Evolutionary conservation across 2,797 vertebrate genomes (phyloP).

Genomic region (Acanthopagrus latus): DNA sequence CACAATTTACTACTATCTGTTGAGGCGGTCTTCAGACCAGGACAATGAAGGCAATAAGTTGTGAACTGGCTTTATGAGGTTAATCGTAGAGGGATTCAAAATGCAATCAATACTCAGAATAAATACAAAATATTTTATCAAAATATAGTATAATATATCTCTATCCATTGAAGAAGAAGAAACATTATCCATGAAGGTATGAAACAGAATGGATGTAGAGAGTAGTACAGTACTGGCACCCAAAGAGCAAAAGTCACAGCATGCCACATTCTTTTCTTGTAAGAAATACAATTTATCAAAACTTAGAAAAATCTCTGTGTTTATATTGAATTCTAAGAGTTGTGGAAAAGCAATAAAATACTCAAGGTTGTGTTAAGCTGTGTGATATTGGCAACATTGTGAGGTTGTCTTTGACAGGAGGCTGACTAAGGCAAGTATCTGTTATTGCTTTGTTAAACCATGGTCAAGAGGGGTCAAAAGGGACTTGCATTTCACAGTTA

Average conservation of each 20-base stretch:
- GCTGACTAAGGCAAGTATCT: neutral
- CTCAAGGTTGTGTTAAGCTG: neutral
- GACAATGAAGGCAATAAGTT: neutral
- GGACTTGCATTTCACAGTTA: neutral
- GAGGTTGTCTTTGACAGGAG: neutral
- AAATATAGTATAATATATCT: neutral
- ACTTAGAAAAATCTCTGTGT: neutral
- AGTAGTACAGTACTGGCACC: neutral
- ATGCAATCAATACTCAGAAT: neutral
- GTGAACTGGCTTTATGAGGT: neutral
- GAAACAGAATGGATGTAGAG: neutral
- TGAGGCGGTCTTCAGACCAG: neutral
- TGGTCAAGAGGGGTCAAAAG: neutral
- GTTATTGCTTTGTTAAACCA: conserved; percentile 20
- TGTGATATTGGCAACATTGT: conserved; percentile 5
- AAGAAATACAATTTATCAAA: neutral
- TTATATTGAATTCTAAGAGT: neutral
- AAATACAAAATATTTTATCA: too few relatives aligned
- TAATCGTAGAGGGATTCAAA: neutral
- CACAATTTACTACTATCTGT: neutral
- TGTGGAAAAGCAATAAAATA: conserved; percentile 23
- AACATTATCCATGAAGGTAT: neutral
- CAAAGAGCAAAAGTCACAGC: neutral
- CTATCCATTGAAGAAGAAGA: neutral
- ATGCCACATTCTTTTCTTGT: neutral